Evolutionary conservation across 2,888 invertebrate genomes (phyloP), one percentile per base, ranked within the genome.

Genomic region (Bhutanitis thaidina): DNA sequence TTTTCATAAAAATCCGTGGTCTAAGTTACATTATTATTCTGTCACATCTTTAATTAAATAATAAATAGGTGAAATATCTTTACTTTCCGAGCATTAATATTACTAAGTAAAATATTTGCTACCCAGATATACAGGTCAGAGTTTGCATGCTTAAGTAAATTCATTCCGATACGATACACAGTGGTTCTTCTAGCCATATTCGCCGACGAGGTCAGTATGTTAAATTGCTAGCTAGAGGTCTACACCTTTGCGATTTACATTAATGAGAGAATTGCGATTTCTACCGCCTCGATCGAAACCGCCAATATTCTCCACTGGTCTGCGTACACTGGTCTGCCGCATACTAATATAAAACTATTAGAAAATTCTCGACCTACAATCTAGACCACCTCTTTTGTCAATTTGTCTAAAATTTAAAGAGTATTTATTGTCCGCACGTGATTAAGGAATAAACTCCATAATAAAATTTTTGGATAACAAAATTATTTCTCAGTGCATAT

Each of bases 251-350:
- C 72, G 72, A 81, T 84, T 82, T 83, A 79, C 80, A 83, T 82
- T 83, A 82, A 79, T 74, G 78, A 79, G 76, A 68, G 69, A 76
- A 71, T 78, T 74, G 76, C 72, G 74, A 81, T 85, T 86, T 85
- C 83, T 80, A 77, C 65, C 66, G 62, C 73, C 73, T 69, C 73
- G 67, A 72, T 78, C 69, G 69, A 70, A 71, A 67, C 65, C 36
- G 36, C 43, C 49, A 36, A 43, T 49, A 36, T 36, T 41, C 57
- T 68, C 70, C 68, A 70, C 69, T 20, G 65, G 67, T 68, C 70
- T 76, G 80, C 79, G 73, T 80, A 69, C 5, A 20, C 69, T 72
- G 72, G 52, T 59, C 60, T 65, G 68, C 65, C 12, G 12, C 12
- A 64, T 59, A 59, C 54, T 67, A 64, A 69, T 74, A 71, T 66